phyloP scores from a whole-genome alignment of 1,140 invertebrate genomes.

The Aphis gossypii region DNA sequence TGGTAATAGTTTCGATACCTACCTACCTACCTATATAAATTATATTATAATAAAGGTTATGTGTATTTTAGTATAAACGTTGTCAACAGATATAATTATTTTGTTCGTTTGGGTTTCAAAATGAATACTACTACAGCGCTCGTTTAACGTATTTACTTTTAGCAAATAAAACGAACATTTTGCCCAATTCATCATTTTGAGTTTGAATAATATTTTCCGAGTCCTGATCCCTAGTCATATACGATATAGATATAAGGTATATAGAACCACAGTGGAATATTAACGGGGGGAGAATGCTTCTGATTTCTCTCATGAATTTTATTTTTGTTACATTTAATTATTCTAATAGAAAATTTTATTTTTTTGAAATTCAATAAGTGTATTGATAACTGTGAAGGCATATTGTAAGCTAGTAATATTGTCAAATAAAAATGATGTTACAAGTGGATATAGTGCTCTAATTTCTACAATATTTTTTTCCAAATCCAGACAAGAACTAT shows the following conservation, averaged over 20 bases:
- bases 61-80: not conserved
- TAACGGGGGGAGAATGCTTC: too few relatives aligned
- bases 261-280: too few relatives aligned
- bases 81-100: slow-evolving; percentile 13
- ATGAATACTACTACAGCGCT: not conserved
- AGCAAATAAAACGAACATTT: not conserved
- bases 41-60: slow-evolving; percentile 1
- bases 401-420: too few relatives aligned
- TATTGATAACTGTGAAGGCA: too few relatives aligned
- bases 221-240: not conserved
- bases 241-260: not conserved
- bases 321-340: too few relatives aligned
- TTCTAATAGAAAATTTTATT: too few relatives aligned
- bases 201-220: not conserved
- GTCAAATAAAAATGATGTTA: too few relatives aligned
- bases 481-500: too few relatives aligned
- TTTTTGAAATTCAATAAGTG: too few relatives aligned
- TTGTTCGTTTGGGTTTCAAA: not conserved
- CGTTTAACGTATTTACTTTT: not conserved
- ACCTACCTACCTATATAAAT: slow-evolving; percentile 14
- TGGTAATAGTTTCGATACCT: not conserved
- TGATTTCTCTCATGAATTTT: too few relatives aligned
- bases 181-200: not conserved
- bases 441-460: too few relatives aligned
- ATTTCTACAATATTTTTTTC: too few relatives aligned